Evolutionary conservation across 2,888 invertebrate species (phyloP), one percentile per base, ranked within the genome.

Genomic region (Acronicta psi): DNA sequence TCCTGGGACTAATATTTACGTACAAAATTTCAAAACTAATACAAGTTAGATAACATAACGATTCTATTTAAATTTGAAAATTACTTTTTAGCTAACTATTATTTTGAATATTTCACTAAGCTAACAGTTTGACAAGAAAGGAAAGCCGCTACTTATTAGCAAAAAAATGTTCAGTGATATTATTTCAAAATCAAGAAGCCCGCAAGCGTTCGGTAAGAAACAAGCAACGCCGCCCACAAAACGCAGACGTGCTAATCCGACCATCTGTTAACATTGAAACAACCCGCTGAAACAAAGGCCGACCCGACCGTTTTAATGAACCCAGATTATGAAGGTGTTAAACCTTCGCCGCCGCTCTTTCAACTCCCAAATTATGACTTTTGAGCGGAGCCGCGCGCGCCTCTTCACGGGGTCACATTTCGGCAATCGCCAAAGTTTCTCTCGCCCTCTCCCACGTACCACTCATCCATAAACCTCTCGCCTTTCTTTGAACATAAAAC

Each of bases 321-420:
- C 87, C 85, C 87, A 91, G 93, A 92, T 93, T 94, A 93, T 92
- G 92, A 93, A 93, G 93, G 94, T 93, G 94, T 93, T 93, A 94
- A 93, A 91, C 89, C 89, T 82, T 86, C 87, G 83, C 81, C 85
- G 91, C 88, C 81, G 85, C 86, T 90, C 93, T 92, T 93, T 93
- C 91, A 92, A 93, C 92, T 92, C 79, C 87, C 91, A 91, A 93
- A 93, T 93, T 93, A 94, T 93, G 89, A 88, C 88, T 90, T 89
- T 86, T 86, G 88, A 87, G 81, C 78, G 79, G 78, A 74, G 88
- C 87, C 88, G 82, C 75, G 83, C 86, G 77, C 72, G 75, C 63
- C 73, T 75, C 87, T 89, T 88, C 87, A 86, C 87, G 88, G 88
- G 90, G 89, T 91, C 91, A 89, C 83, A 89, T 91, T 92, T 91